Base-by-base conservation (phyloP, 1,140 invertebrate species). In the Sipha flava region DNA sequence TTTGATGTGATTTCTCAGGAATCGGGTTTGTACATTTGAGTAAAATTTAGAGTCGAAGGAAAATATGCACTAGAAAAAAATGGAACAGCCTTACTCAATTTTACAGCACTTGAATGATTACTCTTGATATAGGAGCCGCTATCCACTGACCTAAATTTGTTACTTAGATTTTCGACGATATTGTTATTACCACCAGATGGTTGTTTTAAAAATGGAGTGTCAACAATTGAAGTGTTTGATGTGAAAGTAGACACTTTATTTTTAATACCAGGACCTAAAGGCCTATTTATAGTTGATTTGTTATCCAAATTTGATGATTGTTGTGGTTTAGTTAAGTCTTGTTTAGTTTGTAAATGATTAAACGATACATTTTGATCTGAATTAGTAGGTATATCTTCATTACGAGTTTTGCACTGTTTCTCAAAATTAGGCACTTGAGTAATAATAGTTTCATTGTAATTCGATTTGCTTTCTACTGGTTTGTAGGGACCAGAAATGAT, bases 21-120 rank as follows among this genome's bases (percentile, higher is more conserved):
- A 29, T 9, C 29, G 10, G 40, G 57, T 52, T 52, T 26, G 2
- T 3, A 26, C 2, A n/a, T 45, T 9, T 16, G 16, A 52, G 18
- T 10, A 21, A 12, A 73, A n/a, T 34, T n/a, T 16, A 12, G 16
- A 10, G 52, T n/a, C 2, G 52, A 21, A 16, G 21, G 5, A 34
- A 14, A 26, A 57, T 31, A 75, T 16, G 73, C 5, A 18, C 16
- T 77, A n/a, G 73, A 54, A 9, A 77, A 77, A 57, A 77, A 77
- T 9, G 73, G 73, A 57, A 77, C 16, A 18, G 49, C 73, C 2
- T 59, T 77, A 77, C 14, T 26, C 9, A 77, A 54, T 77, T 77
- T 77, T 29, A 59, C 16, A 26, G n/a, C 9, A 18, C 26, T 59
- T 16, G 21, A 34, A 18, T 57, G 34, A 3, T 43, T 5, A 43